phyloP scores from a whole-genome alignment of 2,113 vertebrate genomes.

The Callocephalon fimbriatum region DNA sequence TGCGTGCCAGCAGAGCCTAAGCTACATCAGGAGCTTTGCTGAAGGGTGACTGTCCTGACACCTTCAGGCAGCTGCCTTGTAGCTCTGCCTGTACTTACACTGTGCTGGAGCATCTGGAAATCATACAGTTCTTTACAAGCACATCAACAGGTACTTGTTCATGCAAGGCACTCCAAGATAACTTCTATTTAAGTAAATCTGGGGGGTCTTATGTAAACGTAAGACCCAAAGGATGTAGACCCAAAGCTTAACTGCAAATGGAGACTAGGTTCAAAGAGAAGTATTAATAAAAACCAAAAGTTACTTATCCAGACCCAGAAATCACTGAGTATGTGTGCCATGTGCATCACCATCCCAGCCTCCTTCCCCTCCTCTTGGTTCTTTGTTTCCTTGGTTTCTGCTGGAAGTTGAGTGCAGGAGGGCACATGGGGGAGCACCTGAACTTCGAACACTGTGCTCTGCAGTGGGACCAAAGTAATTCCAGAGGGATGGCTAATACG shows the following conservation, averaged over 20 bases:
- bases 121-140: not conserved
- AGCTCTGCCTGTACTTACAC: not conserved
- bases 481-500: not conserved
- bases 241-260: not conserved
- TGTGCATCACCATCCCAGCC: rapidly evolving
- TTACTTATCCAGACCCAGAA: not conserved
- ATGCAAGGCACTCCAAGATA: not conserved
- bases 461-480: not conserved
- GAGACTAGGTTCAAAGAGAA: not conserved
- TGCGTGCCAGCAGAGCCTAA: not conserved
- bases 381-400: not conserved
- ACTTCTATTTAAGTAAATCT: not conserved
- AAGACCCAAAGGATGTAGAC: not conserved
- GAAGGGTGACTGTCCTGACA: not conserved
- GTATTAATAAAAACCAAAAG: not conserved
- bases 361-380: not conserved
- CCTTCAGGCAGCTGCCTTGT: not conserved
- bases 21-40: not conserved
- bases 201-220: not conserved
- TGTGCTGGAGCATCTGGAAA: not conserved
- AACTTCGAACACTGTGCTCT: not conserved
- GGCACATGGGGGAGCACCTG: rapidly evolving
- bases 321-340: not conserved
- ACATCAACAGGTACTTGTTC: not conserved
- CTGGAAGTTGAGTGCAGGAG: not conserved